Evolutionary conservation across 2,888 invertebrate species (phyloP).

Genomic region (Apamea sordens): DNA sequence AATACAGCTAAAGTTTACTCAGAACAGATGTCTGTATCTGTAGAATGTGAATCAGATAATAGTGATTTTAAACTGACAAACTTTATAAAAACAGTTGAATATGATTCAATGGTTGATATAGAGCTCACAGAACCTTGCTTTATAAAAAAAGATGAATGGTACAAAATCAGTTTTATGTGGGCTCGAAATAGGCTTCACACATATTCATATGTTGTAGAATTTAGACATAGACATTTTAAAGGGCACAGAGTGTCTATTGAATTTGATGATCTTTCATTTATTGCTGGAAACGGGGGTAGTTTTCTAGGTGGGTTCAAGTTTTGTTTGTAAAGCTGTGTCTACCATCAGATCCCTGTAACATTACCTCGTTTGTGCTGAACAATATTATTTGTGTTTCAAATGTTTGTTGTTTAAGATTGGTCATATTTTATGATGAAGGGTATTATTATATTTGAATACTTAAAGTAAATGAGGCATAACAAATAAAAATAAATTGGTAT

Average conservation of each 20-base stretch:
- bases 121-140: slow-evolving; percentile 84
- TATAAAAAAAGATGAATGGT: slow-evolving; percentile 85
- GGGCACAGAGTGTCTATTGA: slow-evolving; percentile 82
- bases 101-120: slow-evolving; percentile 85
- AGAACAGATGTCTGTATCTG: slow-evolving; percentile 83
- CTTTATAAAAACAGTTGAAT: slow-evolving; percentile 83
- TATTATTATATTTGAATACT: slow-evolving; percentile 13
- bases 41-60: slow-evolving; percentile 81
- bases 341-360: slow-evolving; percentile 11
- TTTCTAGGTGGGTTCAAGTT: slow-evolving; percentile 86
- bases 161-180: slow-evolving; percentile 85
- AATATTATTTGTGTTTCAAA: slow-evolving; percentile 8
- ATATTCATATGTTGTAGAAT: slow-evolving; percentile 84
- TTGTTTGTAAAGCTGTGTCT: slow-evolving; percentile 77
- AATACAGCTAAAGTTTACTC: slow-evolving; percentile 79
- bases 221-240: slow-evolving; percentile 79
- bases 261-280: slow-evolving; percentile 83
- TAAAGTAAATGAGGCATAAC: slow-evolving; percentile 44
- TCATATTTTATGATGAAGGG: slow-evolving; percentile 20
- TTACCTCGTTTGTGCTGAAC: slow-evolving; percentile 37
- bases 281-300: slow-evolving; percentile 80
- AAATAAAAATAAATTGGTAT: slow-evolving; percentile 23
- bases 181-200: slow-evolving; percentile 76
- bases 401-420: slow-evolving; percentile 35
- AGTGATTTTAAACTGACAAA: slow-evolving; percentile 80